phyloP scores from a whole-genome alignment of 2,797 vertebrate species.

The Sebastes itinus region DNA sequence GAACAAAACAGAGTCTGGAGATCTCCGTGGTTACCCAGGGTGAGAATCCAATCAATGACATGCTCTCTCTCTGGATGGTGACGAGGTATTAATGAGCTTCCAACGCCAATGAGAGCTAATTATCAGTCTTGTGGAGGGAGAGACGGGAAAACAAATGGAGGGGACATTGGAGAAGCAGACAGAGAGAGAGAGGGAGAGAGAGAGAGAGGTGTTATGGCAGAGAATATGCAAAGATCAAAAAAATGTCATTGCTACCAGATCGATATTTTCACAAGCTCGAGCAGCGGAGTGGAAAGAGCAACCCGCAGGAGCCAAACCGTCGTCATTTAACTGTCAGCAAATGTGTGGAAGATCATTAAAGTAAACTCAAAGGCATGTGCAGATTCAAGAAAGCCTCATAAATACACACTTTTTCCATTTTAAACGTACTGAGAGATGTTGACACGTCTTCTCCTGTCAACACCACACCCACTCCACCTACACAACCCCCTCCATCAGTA shows the following conservation, averaged over 20 bases:
- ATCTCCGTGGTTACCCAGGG: slow-evolving; percentile 61
- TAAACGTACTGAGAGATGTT: not conserved
- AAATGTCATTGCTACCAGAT: slow-evolving; percentile 26
- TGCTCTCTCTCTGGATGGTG: slow-evolving; percentile 60
- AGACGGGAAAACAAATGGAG: slow-evolving; percentile 16
- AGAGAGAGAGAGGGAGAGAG: not conserved
- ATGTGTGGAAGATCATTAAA: slow-evolving; percentile 11
- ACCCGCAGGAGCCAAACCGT: not conserved
- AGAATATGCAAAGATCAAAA: slow-evolving; percentile 32
- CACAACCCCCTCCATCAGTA: not conserved
- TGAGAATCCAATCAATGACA: slow-evolving; percentile 76
- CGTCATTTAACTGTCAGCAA: slow-evolving; percentile 12
- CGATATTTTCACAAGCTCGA: slow-evolving; percentile 30
- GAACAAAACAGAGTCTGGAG: slow-evolving; percentile 55
- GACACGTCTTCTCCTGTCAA: not conserved
- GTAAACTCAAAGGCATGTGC: not conserved
- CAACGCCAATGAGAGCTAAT: slow-evolving; percentile 75
- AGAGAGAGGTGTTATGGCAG: not conserved
- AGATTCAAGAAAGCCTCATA: not conserved
- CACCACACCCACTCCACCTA: not conserved
- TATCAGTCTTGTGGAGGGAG: slow-evolving; percentile 61
- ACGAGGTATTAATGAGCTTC: slow-evolving; percentile 79
- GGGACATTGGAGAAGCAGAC: not conserved
- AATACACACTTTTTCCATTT: not conserved
- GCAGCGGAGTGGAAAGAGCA: not conserved